Evolutionary conservation across 2,113 vertebrate genomes (phyloP).

Genomic region (Anhinga rufa): DNA sequence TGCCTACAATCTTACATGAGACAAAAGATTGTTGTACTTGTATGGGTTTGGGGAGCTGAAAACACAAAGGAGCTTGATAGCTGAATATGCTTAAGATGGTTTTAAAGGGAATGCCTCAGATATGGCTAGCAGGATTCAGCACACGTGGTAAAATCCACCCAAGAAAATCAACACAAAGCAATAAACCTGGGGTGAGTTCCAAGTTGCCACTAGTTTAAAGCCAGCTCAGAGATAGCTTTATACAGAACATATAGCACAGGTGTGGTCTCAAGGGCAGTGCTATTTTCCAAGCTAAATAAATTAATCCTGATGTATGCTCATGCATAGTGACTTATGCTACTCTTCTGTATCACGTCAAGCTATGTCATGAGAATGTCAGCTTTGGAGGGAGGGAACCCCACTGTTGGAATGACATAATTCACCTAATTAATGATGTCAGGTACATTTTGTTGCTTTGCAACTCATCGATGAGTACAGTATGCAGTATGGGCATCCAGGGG

Average conservation of each 20-base stretch:
- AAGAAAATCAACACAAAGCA: slow-evolving; percentile 26
- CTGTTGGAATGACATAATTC: background rate
- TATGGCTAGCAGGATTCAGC: background rate
- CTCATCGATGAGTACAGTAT: background rate
- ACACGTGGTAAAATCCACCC: background rate
- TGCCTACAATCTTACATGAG: background rate
- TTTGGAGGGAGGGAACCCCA: background rate
- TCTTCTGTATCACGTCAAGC: background rate
- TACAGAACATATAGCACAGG: background rate
- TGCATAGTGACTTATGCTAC: background rate
- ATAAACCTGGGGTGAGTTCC: background rate
- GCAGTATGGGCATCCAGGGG: background rate
- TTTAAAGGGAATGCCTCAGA: background rate
- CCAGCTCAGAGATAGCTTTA: background rate
- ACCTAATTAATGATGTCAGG: background rate
- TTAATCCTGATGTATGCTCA: background rate
- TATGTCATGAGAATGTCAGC: background rate
- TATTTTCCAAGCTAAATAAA: background rate
- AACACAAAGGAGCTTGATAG: background rate
- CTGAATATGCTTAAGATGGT: background rate
- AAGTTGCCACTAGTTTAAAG: background rate
- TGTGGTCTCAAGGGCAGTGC: background rate
- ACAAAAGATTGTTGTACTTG: background rate
- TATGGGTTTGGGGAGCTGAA: background rate
- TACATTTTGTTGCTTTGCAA: background rate